Evolutionary conservation across 2,113 vertebrate genomes (phyloP).

Genomic region (Corythaeola cristata): DNA sequence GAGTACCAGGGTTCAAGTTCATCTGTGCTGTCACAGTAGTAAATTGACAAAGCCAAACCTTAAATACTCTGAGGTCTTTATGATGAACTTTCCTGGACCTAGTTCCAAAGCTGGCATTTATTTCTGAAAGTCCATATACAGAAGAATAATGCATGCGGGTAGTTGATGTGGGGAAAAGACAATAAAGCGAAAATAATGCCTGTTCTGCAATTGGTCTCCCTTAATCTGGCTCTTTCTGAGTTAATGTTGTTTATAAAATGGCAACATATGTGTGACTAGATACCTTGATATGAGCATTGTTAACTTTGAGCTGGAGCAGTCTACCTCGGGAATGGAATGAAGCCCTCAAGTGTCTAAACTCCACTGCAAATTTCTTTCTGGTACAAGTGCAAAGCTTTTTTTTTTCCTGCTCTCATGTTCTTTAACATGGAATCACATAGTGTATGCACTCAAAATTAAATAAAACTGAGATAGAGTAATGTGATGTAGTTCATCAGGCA

Average conservation of each 20-base stretch:
- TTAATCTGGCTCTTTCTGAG: background rate
- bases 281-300: background rate
- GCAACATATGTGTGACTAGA: background rate
- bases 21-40: background rate
- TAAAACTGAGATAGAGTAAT: background rate
- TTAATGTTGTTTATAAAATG: background rate
- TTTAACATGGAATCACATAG: background rate
- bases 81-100: background rate
- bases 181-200: background rate
- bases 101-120: background rate
- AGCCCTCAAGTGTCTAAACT: background rate
- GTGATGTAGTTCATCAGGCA: background rate
- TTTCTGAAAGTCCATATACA: too few species aligned
- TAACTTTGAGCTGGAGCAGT: background rate
- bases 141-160: background rate
- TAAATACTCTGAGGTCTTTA: background rate
- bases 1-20: background rate
- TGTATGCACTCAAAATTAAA: background rate
- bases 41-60: background rate
- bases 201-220: background rate
- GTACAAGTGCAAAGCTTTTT: background rate
- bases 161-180: background rate
- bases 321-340: background rate
- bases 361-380: background rate
- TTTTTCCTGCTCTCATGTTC: too few species aligned